Base-by-base conservation (phyloP, 2,888 invertebrate genomes). In the Malachius bipustulatus region DNA sequence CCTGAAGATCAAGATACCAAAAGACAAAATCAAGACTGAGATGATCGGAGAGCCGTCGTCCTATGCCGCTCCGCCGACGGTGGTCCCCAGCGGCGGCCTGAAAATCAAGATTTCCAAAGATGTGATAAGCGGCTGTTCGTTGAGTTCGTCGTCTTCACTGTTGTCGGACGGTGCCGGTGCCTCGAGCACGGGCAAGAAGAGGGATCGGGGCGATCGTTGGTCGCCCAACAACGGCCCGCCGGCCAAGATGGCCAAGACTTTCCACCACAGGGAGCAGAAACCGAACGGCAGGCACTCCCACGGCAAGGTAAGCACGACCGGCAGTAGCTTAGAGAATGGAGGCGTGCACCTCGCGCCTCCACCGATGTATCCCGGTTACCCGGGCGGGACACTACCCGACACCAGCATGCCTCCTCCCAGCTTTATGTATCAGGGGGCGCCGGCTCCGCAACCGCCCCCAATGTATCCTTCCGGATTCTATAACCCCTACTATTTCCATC, bases 61-160 rank as follows among this genome's bases (percentile, higher is more conserved):
- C 47, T 34, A 41, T 43, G 24, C 41, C 46, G n/a, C 49, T 43
- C 24, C 45, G 41, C 8, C 37, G 26, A 15, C 32, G 16, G 34
- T 41, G 16, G n/a, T n/a, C n/a, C n/a, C n/a, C n/a, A n/a, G n/a
- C n/a, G 48, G 49, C 31, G 71, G 73, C 2, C 60, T 84, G 27
- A 84, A 82, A 60, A 80, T 85, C 48, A 85, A 84, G 65, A 84
- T 87, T 45, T 75, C 82, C 14, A 82, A 82, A 52, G 82, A 82
- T 43, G 71, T 75, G 37, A 67, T 80, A 30, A 75, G 48, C 48
- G 49, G 52, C 46, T 55, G 49, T 37, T 6, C 29, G 12, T 16
- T 9, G 15, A 55, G 49, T 37, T 6, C 29, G 12, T 16, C 9
- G 15, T 16, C 31, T 6, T 6, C 29, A 4, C 36, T 36, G 26